phyloP scores from a whole-genome alignment of 2,113 vertebrate genomes.

The Caranx melampygus region DNA sequence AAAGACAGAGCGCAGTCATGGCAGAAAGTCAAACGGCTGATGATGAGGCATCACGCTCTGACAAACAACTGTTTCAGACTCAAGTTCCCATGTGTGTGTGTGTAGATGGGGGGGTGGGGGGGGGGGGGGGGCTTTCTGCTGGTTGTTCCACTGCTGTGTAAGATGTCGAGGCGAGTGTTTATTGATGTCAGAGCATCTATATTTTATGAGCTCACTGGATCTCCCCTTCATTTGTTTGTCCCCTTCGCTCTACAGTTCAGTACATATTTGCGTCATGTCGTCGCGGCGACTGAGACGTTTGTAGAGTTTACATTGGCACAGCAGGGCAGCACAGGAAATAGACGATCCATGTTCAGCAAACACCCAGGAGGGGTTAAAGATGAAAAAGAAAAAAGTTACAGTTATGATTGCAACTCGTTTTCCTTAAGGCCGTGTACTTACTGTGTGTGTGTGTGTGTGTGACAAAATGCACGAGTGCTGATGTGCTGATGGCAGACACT shows the following conservation, averaged over 20 bases:
- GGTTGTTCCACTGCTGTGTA: background rate
- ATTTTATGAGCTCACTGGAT: conserved; percentile 8
- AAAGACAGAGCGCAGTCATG: background rate
- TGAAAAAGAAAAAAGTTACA: conserved; percentile 8
- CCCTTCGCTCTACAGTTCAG: background rate
- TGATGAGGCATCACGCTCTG: background rate
- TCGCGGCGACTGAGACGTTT: background rate
- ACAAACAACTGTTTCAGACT: background rate
- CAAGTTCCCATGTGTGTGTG: background rate
- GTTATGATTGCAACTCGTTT: conserved; percentile 13
- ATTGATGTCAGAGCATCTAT: conserved; percentile 28
- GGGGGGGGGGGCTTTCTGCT: conserved; percentile 11
- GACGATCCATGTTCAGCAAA: background rate
- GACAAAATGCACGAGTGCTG: conserved; percentile 2
- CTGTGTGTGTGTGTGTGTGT: background rate
- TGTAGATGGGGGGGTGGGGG: too few relatives aligned
- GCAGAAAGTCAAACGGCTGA: background rate
- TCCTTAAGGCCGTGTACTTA: conserved; percentile 9
- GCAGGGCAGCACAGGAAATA: conserved; percentile 4
- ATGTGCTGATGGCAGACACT: conserved; percentile 25
- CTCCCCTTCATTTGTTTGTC: conserved; percentile 10
- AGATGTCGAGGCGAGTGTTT: background rate
- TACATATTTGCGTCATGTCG: background rate
- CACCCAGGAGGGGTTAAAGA: background rate
- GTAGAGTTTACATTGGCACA: background rate